Conservation (phyloP, 2,797 vertebrate genomes). For the Sebastes kiyomatsui region DNA sequence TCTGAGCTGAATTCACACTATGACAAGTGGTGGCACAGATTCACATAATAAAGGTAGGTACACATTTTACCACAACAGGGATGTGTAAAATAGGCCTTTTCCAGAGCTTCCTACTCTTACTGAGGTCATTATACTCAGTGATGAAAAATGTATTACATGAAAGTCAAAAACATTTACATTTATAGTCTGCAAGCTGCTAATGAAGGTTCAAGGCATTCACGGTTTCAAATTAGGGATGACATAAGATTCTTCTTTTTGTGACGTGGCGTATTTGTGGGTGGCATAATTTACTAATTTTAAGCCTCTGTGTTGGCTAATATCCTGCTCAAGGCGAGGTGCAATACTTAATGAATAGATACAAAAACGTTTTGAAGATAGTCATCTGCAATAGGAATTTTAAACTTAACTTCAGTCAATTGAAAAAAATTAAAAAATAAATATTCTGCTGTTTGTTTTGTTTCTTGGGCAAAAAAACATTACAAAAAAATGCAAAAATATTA, state of each 20-base stretch:
- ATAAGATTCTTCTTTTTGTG: neutral
- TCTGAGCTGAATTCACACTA: neutral
- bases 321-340: neutral
- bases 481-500: neutral
- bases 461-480: neutral
- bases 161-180: neutral
- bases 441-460: neutral
- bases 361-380: neutral
- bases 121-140: neutral
- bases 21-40: slow-evolving; percentile 1
- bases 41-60: neutral
- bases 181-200: neutral
- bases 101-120: neutral
- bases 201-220: neutral
- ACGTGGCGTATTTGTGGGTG: neutral
- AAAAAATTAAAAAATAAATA: neutral
- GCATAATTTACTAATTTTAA: slow-evolving; percentile 5
- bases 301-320: slow-evolving; percentile 18
- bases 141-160: neutral
- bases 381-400: neutral
- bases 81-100: neutral
- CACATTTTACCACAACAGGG: neutral
- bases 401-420: neutral
- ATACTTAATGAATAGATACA: neutral
- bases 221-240: neutral